Evolutionary conservation across 2,888 invertebrate genomes (phyloP), one percentile per base, ranked within the genome.

Genomic region (Laspeyria flexula): DNA sequence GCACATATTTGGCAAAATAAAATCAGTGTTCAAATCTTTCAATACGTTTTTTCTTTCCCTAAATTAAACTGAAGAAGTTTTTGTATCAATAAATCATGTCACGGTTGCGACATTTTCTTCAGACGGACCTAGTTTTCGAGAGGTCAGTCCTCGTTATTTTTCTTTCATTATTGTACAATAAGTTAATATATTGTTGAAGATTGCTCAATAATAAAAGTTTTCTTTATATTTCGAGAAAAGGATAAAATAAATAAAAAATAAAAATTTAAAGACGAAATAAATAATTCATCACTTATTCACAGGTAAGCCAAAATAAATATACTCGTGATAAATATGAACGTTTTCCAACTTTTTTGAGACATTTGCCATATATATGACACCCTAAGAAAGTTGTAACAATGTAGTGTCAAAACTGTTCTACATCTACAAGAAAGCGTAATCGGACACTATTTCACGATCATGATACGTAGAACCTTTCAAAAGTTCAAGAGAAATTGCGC

Each of bases 401-500:
- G n/a, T n/a, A 25, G 25, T 16, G 10, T 16, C n/a, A 34, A 34
- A 34, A 10, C 13, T 6, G 13, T 31, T 34, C 34, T 16, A 10
- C n/a, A 34, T 3, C 34, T 18, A 4, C n/a, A n/a, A 2, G 34
- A 15, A 15, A 34, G 16, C 10, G n/a, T 40, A 39, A 41, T 27
- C 16, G 31, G 12, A 40, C 29, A 44, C n/a, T 23, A 38, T 13
- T 31, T 18, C 6, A 10, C 30, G 5, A 34, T 41, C 46, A 53
- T 16, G 31, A 42, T 44, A 38, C 25, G 30, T 43, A 33, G 9
- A 44, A 63, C n/a, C 34, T 47, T 35, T 18, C 13, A 40, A 5
- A 52, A 50, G 23, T 63, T 50, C 12, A 37, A 61, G 48, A 60
- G 52, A 65, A 73, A 68, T 59, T 65, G 58, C 71, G 66, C 62